Percentiles rank a stretch among this genome's conserved stretches.
phyloP scores from a whole-genome alignment of 2,797 vertebrate genomes.

The Melanotaenia pygmaea region DNA sequence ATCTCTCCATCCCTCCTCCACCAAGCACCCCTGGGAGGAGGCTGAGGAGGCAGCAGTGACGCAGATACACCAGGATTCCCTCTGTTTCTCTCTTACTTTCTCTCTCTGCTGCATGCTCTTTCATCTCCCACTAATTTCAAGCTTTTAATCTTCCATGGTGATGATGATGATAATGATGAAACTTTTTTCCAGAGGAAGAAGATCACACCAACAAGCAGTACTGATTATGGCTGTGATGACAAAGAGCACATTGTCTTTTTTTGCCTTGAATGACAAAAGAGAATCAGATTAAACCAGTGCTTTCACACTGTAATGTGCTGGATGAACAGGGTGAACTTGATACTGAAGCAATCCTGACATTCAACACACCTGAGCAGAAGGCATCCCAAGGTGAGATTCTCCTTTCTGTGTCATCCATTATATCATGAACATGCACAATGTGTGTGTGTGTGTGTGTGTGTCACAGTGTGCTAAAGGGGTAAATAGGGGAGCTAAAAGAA shows the following conservation, averaged over 20 bases:
- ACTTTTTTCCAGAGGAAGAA: not conserved
- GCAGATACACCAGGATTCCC: conserved; percentile 80
- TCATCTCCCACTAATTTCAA: conserved; percentile 44
- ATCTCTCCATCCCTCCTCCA: conserved; percentile 49
- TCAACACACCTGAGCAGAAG: conserved; percentile 50
- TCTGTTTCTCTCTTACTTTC: conserved; percentile 44
- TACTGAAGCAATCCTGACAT: conserved; percentile 25
- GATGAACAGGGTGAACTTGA: not conserved
- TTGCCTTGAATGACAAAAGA: not conserved
- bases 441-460: conserved; percentile 11
- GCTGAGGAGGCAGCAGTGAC: conserved; percentile 74
- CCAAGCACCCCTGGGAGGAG: conserved; percentile 51
- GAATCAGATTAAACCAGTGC: not conserved
- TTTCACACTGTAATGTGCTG: not conserved
- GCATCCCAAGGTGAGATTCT: conserved; percentile 60
- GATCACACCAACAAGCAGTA: not conserved
- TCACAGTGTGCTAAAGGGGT: conserved; percentile 15
- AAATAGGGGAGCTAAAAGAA: conserved; percentile 16
- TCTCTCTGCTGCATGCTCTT: conserved; percentile 30
- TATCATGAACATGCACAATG: conserved; percentile 15
- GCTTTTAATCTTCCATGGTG: conserved; percentile 13
- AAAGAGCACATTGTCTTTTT: conserved; percentile 6
- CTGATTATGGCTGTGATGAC: not conserved
- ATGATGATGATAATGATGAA: not conserved
- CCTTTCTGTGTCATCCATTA: conserved; percentile 30